Evolutionary conservation across 1,140 invertebrate genomes (phyloP).

Genomic region (Mylabris phalerata): DNA sequence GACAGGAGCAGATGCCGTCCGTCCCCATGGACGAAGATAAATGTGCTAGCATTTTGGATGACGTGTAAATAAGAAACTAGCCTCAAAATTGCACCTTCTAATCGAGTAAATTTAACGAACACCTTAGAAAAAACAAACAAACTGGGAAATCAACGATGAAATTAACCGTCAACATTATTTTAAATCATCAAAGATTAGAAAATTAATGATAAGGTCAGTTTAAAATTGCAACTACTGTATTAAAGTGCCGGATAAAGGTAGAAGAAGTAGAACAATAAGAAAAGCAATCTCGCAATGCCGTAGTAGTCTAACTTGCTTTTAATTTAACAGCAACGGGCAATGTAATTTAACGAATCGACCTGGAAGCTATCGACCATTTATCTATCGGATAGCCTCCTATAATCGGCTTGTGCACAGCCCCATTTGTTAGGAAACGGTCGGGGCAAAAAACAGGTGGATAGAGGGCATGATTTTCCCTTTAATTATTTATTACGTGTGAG

Average conservation of each 20-base stretch:
- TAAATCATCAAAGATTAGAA: neutral
- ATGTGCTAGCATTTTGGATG: slow-evolving; percentile 7
- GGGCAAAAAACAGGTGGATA: slow-evolving; percentile 10
- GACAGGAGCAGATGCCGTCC: slow-evolving; percentile 16
- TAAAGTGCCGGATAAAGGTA: neutral
- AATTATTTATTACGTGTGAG: slow-evolving; percentile 15
- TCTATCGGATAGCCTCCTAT: slow-evolving; percentile 29
- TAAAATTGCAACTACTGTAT: neutral
- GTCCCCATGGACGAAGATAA: slow-evolving; percentile 11
- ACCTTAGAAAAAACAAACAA: too few relatives aligned
- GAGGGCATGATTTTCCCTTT: slow-evolving; percentile 7
- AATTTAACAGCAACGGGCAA: slow-evolving; percentile 30
- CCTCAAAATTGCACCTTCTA: neutral
- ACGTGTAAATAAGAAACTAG: slow-evolving; percentile 15
- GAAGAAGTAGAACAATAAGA: slow-evolving; percentile 13
- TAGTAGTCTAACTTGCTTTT: slow-evolving; percentile 33
- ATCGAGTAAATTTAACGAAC: too few relatives aligned
- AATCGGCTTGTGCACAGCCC: slow-evolving; percentile 26
- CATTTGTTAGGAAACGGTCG: slow-evolving; percentile 22
- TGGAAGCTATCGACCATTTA: slow-evolving; percentile 31
- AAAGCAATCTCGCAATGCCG: slow-evolving; percentile 20
- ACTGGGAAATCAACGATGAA: too few relatives aligned
- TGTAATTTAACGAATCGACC: slow-evolving; percentile 33
- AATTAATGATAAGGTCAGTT: slow-evolving; percentile 15
- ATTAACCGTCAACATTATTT: too few relatives aligned